Base-by-base conservation (phyloP, 1,140 invertebrate species). In the Meteorus sp. region DNA sequence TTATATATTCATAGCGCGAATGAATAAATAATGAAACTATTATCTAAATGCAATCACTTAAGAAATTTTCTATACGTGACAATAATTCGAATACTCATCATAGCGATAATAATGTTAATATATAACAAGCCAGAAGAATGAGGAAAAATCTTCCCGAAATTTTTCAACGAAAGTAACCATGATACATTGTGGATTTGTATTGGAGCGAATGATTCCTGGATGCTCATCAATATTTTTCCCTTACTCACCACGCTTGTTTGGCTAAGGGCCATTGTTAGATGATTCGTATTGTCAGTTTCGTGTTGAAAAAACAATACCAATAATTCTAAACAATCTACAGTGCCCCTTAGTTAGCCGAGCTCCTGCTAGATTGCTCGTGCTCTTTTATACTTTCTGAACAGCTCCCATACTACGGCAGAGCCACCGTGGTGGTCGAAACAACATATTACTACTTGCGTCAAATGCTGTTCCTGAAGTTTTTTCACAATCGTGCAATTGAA, bases 201-300 rank as follows among this genome's bases (percentile, higher is more conserved):
- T 43, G 8, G 17, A 29, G 4, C 17, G 11, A 8, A 22, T 31
- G 25, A 44, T 58, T 63, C 15, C 2, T 17, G 4, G 3, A 41
- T 39, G 22, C 33, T 48, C n/a, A 39, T 41, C 48, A 53, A 39
- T 56, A 37, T 59, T 66, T 55, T 15, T 66, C 8, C 27, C 51
- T 59, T 75, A 83, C 82, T 83, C 69, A 83, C 81, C 76, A 83
- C 82, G 64, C 77, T 80, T 54, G 78, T 80, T 63, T 83, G 81
- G 73, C 81, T 82, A 68, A 83, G 76, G 68, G 81, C 76, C 80
- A 81, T 81, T 52, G 54, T 63, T 51, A 61, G 59, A 64, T 66
- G 56, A 64, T 63, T 66, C 45, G 60, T 65, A 62, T 68, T 61
- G 61, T 61, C 56, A 62, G 60, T 63, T 58, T 5, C 15, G 48